Evolutionary conservation across 2,113 vertebrate genomes (phyloP), one percentile per base, ranked within the genome.

Genomic region (Phodopus roborovskii): DNA sequence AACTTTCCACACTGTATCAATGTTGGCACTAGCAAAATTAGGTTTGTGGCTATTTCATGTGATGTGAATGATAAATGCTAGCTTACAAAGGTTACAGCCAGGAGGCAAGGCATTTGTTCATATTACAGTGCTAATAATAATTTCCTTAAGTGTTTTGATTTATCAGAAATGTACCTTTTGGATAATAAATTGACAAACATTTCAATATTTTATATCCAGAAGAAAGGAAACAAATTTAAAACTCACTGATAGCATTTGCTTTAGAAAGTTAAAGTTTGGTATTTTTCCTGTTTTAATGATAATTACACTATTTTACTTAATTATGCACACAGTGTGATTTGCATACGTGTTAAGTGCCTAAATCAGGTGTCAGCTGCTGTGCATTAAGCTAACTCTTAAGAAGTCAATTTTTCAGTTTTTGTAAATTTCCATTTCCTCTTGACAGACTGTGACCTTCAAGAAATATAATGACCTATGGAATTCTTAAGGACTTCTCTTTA

Each of bases 61-160:
- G 96, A 97, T 95, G 96, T 94, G 94, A 97, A 97, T 99, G 99
- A 99, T 98, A 98, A 99, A 99, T 98, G 98, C 97, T 97, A 98
- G 96, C 97, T 97, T n/a, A 96, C 96, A 99, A 99, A 99, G 99
- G 99, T 99, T 98, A 98, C 94, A 97, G 97, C 97, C 98, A 98
- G 97, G 96, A 99, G 96, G 81, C 98, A 97, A 98, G 97, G 98
- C 97, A 96, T 98, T 98, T 98, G 98, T 99, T 99, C 98, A 98
- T 96, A 98, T 48, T 96, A 77, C 88, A 93, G 95, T 85, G 98
- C 87, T 98, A 98, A 97, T 97, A 98, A 99, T 98, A 98, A 98
- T 98, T 97, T 97, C 95, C 97, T 98, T 98, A 98, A 97, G 97
- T 98, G 89, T 97, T 97, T 98, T 91, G 95, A 95, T 96, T 98